phyloP scores from a whole-genome alignment of 2,113 vertebrate species.

The Onychostoma macrolepis region DNA sequence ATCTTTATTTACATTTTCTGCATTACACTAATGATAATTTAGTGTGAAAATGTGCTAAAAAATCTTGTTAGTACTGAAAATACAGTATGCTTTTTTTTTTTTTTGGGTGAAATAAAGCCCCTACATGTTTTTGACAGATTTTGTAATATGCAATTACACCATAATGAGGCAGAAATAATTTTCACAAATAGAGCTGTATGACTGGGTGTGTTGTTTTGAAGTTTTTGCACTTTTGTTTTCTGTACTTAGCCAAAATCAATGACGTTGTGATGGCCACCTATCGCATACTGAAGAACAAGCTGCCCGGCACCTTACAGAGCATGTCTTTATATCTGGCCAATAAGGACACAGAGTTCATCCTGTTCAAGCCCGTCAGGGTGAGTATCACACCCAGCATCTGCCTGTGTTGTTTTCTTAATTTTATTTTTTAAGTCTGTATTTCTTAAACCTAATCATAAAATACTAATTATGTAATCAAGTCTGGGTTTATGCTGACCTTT shows the following conservation, averaged over 20 bases:
- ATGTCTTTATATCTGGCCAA: constrained; percentile 96
- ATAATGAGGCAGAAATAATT: not conserved
- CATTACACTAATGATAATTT: too few relatives aligned
- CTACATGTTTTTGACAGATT: too few relatives aligned
- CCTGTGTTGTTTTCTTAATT: too few relatives aligned
- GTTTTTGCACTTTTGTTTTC: constrained; percentile 39
- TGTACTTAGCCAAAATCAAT: constrained; percentile 86
- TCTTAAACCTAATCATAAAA: not conserved
- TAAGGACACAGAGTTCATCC: constrained; percentile 96
- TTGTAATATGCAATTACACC: too few relatives aligned
- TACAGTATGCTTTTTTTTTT: too few relatives aligned
- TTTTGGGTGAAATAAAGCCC: too few relatives aligned
- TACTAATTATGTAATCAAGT: not conserved
- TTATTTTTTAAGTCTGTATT: not conserved
- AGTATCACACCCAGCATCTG: constrained; percentile 62
- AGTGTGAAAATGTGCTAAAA: too few relatives aligned
- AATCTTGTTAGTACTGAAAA: too few relatives aligned
- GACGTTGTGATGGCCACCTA: constrained; percentile 90
- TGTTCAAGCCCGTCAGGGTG: constrained; percentile 97
- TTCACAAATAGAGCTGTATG: not conserved
- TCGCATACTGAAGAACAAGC: constrained; percentile 90
- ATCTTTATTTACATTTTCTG: too few relatives aligned
- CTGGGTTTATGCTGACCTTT: not conserved
- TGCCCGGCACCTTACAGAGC: constrained; percentile 89
- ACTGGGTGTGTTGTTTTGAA: constrained; percentile 46